Evolutionary conservation across 1,140 invertebrate genomes (phyloP).

Genomic region (Pseudomyrmex gracilis): DNA sequence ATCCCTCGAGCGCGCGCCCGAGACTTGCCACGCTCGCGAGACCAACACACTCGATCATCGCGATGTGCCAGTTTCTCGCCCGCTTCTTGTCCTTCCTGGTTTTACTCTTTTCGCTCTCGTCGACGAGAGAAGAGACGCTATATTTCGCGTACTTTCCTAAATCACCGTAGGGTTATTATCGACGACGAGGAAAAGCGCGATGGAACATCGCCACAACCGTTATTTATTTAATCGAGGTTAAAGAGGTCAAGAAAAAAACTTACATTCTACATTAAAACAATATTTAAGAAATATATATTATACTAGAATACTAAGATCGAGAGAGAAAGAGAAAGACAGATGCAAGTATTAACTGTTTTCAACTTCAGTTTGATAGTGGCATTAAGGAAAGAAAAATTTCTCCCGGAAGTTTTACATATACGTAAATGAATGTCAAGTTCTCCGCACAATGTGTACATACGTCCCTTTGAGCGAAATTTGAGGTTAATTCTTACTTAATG

Average conservation of each 20-base stretch:
- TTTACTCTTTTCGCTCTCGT: slow-evolving; percentile 14
- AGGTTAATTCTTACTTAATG: slow-evolving; percentile 52
- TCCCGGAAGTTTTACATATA: neutral
- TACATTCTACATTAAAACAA: too few relatives aligned
- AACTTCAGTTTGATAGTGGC: too few relatives aligned
- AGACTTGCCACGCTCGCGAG: slow-evolving; percentile 11
- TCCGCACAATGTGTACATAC: neutral
- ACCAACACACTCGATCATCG: slow-evolving; percentile 35
- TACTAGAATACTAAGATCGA: too few relatives aligned
- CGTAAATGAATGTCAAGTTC: slow-evolving; percentile 16
- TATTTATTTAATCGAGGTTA: neutral
- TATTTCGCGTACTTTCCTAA: neutral
- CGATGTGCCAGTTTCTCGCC: slow-evolving; percentile 51
- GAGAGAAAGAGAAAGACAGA: too few relatives aligned
- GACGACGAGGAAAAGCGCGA: neutral
- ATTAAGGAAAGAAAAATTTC: too few relatives aligned
- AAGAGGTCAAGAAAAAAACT: neutral
- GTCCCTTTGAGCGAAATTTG: slow-evolving; percentile 39
- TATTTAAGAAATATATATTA: too few relatives aligned
- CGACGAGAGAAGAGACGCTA: neutral
- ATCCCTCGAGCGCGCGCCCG: slow-evolving; percentile 41
- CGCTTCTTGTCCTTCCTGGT: slow-evolving; percentile 3
- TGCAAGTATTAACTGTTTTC: too few relatives aligned
- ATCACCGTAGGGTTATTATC: neutral
- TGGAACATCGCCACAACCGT: neutral